Conservation (phyloP, 92 coral and sea anemone species). For the Phymanthus crucifer region DNA sequence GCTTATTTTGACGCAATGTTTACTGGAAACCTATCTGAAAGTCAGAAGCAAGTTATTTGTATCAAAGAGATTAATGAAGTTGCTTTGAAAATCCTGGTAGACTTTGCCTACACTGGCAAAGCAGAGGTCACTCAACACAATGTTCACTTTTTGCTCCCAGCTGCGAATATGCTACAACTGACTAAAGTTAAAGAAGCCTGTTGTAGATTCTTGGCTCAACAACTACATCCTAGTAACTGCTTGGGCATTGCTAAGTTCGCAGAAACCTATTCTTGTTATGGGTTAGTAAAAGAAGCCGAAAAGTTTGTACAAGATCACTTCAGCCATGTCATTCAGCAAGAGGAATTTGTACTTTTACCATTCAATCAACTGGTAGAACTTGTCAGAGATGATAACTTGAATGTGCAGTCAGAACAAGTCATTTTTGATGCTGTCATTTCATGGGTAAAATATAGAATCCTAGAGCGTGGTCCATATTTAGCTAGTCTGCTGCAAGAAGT, state of each 20-base stretch:
- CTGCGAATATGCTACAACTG: slow-evolving; percentile 92
- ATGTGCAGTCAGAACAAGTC: slow-evolving; percentile 82
- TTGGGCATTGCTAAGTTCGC: slow-evolving; percentile 83
- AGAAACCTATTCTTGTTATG: slow-evolving; percentile 78
- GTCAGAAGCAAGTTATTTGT: slow-evolving; percentile 78
- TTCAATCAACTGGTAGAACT: slow-evolving; percentile 63
- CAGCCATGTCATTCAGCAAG: slow-evolving; percentile 69
- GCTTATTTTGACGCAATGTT: slow-evolving; percentile 92
- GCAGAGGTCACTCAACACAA: slow-evolving; percentile 84
- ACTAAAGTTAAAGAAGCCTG: slow-evolving; percentile 86
- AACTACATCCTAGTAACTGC: slow-evolving; percentile 85
- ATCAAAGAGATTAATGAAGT: slow-evolving; percentile 82
- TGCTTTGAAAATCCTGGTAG: slow-evolving; percentile 80
- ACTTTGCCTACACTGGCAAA: slow-evolving; percentile 88
- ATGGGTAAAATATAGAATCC: slow-evolving; percentile 69
- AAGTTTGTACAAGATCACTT: slow-evolving; percentile 75
- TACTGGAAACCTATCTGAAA: slow-evolving; percentile 81
- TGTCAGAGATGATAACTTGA: slow-evolving; percentile 70
- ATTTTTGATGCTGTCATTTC: slow-evolving; percentile 84
- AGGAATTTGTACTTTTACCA: slow-evolving; percentile 72
- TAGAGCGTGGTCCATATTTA: slow-evolving; percentile 65
- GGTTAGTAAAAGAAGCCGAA: slow-evolving; percentile 62
- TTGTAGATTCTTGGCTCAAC: slow-evolving; percentile 73
- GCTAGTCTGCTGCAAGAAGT: slow-evolving; percentile 66
- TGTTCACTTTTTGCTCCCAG: slow-evolving; percentile 88